phyloP scores from a whole-genome alignment of 2,797 vertebrate species.

The Schizopygopsis malacanthus region DNA sequence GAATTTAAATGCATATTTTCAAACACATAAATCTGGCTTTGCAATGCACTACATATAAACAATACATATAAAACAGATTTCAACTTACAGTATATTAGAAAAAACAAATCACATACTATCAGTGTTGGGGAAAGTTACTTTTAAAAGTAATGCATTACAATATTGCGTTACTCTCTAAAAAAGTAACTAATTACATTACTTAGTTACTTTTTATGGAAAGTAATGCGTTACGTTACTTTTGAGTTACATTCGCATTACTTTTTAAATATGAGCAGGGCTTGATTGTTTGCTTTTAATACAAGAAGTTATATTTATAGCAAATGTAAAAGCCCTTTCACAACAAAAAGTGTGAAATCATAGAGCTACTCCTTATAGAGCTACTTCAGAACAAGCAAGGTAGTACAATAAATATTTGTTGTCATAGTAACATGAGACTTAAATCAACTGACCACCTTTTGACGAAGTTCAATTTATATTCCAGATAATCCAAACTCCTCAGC shows the following conservation, averaged over 20 bases:
- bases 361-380: background rate
- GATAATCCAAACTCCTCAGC: background rate
- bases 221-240: too few species aligned
- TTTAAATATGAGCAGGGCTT: too few species aligned
- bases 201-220: too few species aligned
- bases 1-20: constrained; percentile 3
- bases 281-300: too few species aligned
- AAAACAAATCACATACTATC: background rate
- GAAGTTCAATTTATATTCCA: background rate
- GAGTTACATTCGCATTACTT: too few species aligned
- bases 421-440: background rate
- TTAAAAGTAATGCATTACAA: too few species aligned
- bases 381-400: background rate
- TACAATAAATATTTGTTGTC: background rate
- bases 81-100: background rate
- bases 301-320: too few species aligned
- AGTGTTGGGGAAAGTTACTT: too few species aligned
- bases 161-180: too few species aligned
- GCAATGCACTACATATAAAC: background rate
- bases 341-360: too few species aligned
- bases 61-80: background rate
- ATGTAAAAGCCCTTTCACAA: too few species aligned
- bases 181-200: too few species aligned
- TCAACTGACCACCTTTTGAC: background rate
- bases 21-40: background rate